Evolutionary conservation across 2,797 vertebrate genomes (phyloP).

Genomic region (Chaenodraco wilsoni): DNA sequence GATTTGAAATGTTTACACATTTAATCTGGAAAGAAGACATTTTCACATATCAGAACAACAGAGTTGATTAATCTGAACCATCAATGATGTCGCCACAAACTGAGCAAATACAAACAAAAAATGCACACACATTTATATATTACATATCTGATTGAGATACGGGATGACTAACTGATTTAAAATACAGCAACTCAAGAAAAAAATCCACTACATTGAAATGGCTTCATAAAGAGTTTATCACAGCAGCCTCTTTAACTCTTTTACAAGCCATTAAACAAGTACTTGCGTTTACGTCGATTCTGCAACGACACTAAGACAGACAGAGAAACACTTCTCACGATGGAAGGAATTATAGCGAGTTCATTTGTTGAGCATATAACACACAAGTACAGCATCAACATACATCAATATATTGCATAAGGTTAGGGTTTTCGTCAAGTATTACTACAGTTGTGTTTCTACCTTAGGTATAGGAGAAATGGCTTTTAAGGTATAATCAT

Average conservation of each 20-base stretch:
- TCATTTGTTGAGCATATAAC: conserved; percentile 40
- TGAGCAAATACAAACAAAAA: conserved; percentile 23
- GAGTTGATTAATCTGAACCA: conserved; percentile 17
- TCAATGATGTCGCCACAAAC: conserved; percentile 20
- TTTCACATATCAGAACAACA: conserved; percentile 40
- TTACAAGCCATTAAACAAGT: conserved; percentile 1
- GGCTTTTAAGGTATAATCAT: conserved; percentile 67
- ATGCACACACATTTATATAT: conserved; percentile 1
- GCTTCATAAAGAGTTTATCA: conserved; percentile 5
- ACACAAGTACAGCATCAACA: conserved; percentile 46
- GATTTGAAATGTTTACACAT: conserved; percentile 31
- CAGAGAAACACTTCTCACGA: conserved; percentile 29
- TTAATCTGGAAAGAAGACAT: conserved; percentile 52
- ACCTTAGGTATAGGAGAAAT: conserved; percentile 65
- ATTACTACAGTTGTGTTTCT: conserved; percentile 68
- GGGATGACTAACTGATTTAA: conserved; percentile 7
- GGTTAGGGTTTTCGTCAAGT: conserved; percentile 58
- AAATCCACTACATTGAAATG: conserved; percentile 26
- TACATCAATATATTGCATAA: conserved; percentile 78
- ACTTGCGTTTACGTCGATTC: conserved; percentile 6
- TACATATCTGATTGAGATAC: conserved; percentile 6
- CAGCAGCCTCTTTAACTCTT: conserved; percentile 1
- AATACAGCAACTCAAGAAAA: conserved; percentile 26
- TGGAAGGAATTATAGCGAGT: conserved; percentile 25
- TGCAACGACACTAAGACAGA: conserved; percentile 15